Evolutionary conservation across 2,797 vertebrate genomes (phyloP).

Genomic region (Etheostoma perlongum): DNA sequence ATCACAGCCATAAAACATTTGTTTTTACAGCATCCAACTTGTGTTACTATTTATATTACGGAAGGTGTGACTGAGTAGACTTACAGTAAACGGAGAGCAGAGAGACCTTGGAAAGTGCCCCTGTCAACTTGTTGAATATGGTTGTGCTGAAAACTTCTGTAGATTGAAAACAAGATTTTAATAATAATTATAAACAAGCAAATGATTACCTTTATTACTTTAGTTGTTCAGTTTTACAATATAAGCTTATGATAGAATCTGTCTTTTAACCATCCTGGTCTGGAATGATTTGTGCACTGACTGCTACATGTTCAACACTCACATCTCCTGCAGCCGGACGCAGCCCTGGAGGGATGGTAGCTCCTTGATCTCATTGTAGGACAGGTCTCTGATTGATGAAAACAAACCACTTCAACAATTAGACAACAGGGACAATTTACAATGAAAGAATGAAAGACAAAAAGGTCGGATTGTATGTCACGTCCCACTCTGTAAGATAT

Average conservation of each 20-base stretch:
- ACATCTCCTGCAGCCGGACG: conserved; percentile 94
- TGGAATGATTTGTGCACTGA: neutral
- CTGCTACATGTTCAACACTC: conserved; percentile 75
- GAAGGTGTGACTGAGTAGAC: conserved; percentile 68
- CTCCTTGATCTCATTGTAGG: conserved; percentile 92
- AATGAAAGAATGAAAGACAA: conserved; percentile 11
- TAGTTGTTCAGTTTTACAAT: neutral
- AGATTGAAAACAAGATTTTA: conserved; percentile 46
- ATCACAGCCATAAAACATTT: conserved; percentile 13
- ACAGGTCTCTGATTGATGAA: conserved; percentile 89
- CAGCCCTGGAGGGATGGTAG: conserved; percentile 93
- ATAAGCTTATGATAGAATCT: too few relatives aligned
- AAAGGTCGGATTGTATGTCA: neutral
- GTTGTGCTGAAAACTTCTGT: conserved; percentile 95
- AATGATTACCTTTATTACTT: neutral
- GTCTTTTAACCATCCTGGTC: too few relatives aligned
- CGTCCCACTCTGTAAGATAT: neutral
- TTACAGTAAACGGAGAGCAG: conserved; percentile 92
- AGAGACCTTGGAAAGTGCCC: conserved; percentile 91
- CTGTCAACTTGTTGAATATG: conserved; percentile 89
- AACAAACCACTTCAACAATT: conserved; percentile 30
- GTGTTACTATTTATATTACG: neutral
- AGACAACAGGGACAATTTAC: conserved; percentile 1
- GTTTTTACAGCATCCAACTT: too few relatives aligned
- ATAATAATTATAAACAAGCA: neutral